Percentiles rank a stretch among this genome's conserved stretches.
phyloP scores from a whole-genome alignment of 2,797 vertebrate species.

The Poliocrania exsul region DNA sequence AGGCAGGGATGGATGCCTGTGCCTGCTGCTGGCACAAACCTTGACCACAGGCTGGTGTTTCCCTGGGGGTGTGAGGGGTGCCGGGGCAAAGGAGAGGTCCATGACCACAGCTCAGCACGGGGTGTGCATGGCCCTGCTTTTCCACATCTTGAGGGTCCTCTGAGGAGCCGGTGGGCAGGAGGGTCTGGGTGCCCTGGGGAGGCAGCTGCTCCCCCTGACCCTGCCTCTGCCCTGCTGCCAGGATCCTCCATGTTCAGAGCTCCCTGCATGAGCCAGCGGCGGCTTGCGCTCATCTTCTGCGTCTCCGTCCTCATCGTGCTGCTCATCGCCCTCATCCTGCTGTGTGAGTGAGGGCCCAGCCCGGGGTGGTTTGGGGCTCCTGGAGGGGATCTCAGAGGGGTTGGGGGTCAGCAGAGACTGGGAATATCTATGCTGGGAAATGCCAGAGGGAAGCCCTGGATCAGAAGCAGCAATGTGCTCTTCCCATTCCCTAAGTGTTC shows the following conservation, averaged over 20 bases:
- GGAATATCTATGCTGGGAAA: background rate
- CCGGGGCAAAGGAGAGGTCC: background rate
- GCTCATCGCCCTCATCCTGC: conserved; percentile 73
- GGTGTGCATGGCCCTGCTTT: background rate
- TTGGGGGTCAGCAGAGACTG: background rate
- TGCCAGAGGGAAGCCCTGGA: background rate
- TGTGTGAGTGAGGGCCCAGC: conserved; percentile 71
- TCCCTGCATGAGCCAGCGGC: conserved; percentile 68
- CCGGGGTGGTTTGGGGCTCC: accelerated
- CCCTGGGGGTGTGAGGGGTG: background rate
- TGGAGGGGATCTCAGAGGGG: background rate
- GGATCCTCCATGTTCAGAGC: conserved; percentile 72
- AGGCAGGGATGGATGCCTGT: background rate
- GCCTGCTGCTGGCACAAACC: background rate
- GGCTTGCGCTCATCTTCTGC: conserved; percentile 69
- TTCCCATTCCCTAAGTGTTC: background rate
- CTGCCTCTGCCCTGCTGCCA: background rate
- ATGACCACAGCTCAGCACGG: accelerated
- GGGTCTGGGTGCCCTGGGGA: background rate
- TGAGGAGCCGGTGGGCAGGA: background rate
- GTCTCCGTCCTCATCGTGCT: conserved; percentile 74
- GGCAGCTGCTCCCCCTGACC: background rate
- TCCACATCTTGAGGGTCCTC: background rate
- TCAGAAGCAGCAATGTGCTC: background rate
- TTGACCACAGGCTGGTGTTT: background rate